Base-by-base conservation (phyloP, 1,140 invertebrate species). In the Vanessa atalanta region DNA sequence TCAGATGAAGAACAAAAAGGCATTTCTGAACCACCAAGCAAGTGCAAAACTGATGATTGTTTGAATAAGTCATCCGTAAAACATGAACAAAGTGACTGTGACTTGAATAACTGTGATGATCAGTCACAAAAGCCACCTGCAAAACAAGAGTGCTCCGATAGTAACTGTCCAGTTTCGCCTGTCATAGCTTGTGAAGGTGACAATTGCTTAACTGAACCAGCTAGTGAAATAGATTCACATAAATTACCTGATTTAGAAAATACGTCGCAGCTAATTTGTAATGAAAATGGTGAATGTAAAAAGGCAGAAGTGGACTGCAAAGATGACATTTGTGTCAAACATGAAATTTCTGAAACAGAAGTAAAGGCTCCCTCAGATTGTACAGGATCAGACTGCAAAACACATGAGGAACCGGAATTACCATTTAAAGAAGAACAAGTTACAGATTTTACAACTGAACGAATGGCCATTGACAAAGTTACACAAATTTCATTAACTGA, bases 251-350 rank as follows among this genome's bases (percentile, higher is more conserved):
- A 51, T 26, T 53, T 23, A 63, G 57, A 61, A 31, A 12, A 55
- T 43, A 11, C 9, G 16, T 14, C 47, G 11, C 55, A 70, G 53
- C 37, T 51, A 64, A 47, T 55, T 60, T 81, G 81, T 72, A 69
- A 79, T 16, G 78, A 80, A 53, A 72, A 81, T 70, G 73, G 71
- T 53, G 76, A 75, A 55, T 81, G 78, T 64, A 65, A 78, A 71
- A 72, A 48, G 60, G 23, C 72, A 63, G 65, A 77, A 51, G 55
- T 81, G 53, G 77, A 85, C 73, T 92, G 90, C 75, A 72, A 20
- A 26, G 87, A 81, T 47, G 85, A 86, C 76, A 78, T 69, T n/a
- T 92, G 90, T 75, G 79, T 76, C 77, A 79, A 76, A 65, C 84
- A 85, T 71, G 87, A 88, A 75, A 47, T 69, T 70, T 11, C 81